Evolutionary conservation across 2,797 vertebrate genomes (phyloP).

Genomic region (Tauraco hartlaubi): DNA sequence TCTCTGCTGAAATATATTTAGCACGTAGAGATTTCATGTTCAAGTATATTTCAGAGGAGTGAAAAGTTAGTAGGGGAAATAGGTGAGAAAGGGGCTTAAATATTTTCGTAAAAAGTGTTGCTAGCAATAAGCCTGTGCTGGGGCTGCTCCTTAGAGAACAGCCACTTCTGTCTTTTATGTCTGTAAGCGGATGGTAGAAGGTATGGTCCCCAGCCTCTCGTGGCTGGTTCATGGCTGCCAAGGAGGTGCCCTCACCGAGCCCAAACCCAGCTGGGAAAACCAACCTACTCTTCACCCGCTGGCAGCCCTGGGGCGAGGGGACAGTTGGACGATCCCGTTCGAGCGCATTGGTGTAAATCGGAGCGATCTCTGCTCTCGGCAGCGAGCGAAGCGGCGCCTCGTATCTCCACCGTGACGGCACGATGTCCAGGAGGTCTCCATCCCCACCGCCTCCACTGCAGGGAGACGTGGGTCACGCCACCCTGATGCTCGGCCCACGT

Average conservation of each 20-base stretch:
- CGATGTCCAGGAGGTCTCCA: background rate
- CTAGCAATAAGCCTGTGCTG: conserved; percentile 57
- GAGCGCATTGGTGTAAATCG: background rate
- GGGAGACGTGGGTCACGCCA: background rate
- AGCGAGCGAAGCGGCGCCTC: background rate
- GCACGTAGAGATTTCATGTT: fast-evolving
- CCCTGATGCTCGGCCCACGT: conserved; percentile 32
- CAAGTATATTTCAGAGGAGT: background rate
- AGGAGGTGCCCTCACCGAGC: background rate
- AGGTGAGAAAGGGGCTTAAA: background rate
- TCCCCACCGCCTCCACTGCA: background rate
- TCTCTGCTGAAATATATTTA: background rate
- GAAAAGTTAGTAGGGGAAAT: background rate
- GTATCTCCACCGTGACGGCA: background rate
- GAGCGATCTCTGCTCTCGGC: conserved; percentile 19
- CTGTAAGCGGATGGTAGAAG: background rate
- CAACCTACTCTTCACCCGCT: background rate
- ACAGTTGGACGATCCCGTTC: background rate
- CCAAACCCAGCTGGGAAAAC: background rate
- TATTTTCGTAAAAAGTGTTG: background rate
- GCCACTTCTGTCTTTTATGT: background rate
- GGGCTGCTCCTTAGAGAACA: background rate
- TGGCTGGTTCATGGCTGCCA: background rate
- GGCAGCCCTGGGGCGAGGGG: conserved; percentile 2
- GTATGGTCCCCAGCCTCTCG: background rate